Conservation (phyloP, 2,888 invertebrate species). For the Leptopilina syphax region DNA sequence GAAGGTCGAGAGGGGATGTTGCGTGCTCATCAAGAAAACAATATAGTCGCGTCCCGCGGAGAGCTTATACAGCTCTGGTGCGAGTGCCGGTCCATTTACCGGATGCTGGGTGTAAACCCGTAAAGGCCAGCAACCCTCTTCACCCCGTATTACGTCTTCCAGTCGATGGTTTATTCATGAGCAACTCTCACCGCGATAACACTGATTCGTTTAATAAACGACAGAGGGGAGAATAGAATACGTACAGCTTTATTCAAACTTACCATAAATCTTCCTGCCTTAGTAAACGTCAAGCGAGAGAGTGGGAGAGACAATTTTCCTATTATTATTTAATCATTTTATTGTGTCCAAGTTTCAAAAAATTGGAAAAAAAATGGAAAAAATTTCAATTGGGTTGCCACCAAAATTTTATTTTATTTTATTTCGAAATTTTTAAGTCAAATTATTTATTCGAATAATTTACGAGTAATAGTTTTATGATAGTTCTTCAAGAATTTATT, state of each 20-base stretch:
- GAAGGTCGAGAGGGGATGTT: constrained; percentile 61
- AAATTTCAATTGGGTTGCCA: too few species aligned
- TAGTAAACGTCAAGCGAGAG: constrained; percentile 60
- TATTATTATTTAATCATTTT: not conserved
- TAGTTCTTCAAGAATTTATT: too few species aligned
- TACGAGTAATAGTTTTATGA: too few species aligned
- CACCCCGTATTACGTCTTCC: constrained; percentile 47
- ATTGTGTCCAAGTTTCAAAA: not conserved
- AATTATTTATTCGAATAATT: too few species aligned
- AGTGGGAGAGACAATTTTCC: constrained; percentile 54
- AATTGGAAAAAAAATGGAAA: too few species aligned
- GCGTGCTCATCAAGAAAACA: constrained; percentile 76
- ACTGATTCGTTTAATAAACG: constrained; percentile 77
- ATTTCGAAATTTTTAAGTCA: too few species aligned
- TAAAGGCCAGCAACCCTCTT: constrained; percentile 43
- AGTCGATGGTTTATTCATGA: constrained; percentile 75
- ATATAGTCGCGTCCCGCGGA: constrained; percentile 74
- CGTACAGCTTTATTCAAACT: constrained; percentile 72
- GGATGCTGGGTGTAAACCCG: constrained; percentile 38
- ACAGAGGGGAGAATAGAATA: constrained; percentile 62
- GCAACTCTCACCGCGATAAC: constrained; percentile 74
- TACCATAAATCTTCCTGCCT: constrained; percentile 73
- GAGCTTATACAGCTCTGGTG: constrained; percentile 61
- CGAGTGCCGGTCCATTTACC: constrained; percentile 56
- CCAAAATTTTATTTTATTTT: too few species aligned